phyloP scores from a whole-genome alignment of 2,113 vertebrate species.

The Hucho hucho region DNA sequence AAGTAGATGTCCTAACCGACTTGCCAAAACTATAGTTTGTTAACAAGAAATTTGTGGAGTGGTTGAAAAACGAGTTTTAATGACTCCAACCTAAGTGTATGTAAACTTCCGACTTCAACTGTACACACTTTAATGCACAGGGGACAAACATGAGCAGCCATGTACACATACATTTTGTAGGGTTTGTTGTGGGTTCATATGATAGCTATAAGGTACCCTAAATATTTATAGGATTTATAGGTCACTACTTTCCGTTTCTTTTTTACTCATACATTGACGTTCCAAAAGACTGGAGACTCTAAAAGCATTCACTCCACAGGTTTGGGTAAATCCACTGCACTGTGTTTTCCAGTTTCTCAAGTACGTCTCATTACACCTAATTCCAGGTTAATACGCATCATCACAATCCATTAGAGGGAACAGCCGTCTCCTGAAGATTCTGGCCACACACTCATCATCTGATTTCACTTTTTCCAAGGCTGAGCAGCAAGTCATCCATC shows the following conservation, averaged over 20 bases:
- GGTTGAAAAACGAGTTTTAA: too few relatives aligned
- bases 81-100: too few relatives aligned
- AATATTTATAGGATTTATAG: background rate
- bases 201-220: background rate
- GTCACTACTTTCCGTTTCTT: background rate
- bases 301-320: background rate
- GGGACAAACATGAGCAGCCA: background rate
- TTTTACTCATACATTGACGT: background rate
- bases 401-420: background rate
- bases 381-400: background rate
- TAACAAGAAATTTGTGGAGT: too few relatives aligned
- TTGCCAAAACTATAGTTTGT: too few relatives aligned
- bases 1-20: too few relatives aligned
- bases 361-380: background rate
- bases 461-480: background rate
- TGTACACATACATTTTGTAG: background rate
- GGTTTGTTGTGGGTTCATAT: background rate
- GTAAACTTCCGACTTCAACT: too few relatives aligned
- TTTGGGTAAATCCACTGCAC: background rate
- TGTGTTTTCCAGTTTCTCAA: background rate
- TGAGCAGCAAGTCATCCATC: constrained; percentile 4
- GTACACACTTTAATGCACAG: background rate
- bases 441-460: background rate
- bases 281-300: background rate
- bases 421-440: background rate